phyloP scores from a whole-genome alignment of 2,888 invertebrate genomes.

The Ochlodes sylvanus region DNA sequence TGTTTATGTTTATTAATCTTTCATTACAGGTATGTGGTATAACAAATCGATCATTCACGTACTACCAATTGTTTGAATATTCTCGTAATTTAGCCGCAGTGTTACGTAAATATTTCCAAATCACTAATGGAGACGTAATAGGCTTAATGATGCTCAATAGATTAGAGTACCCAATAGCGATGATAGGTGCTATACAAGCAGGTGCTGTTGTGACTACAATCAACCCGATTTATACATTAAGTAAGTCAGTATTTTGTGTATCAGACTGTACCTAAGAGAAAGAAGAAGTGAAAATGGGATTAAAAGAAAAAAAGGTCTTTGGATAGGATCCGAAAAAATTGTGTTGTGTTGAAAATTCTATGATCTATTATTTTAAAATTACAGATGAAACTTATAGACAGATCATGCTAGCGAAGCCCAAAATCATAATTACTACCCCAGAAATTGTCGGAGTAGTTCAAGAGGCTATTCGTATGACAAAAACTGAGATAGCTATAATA shows the following conservation, averaged over 20 bases:
- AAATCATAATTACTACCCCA: constrained; percentile 15
- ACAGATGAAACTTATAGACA: constrained; percentile 18
- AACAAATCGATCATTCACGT: constrained; percentile 28
- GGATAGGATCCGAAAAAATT: too few relatives aligned
- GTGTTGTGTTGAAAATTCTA: too few relatives aligned
- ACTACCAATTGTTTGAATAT: constrained; percentile 2
- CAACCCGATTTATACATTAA: constrained; percentile 9
- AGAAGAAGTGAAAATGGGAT: too few relatives aligned
- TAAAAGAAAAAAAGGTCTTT: too few relatives aligned
- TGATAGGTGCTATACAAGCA: constrained; percentile 22
- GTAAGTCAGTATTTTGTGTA: constrained; percentile 11
- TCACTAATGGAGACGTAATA: constrained; percentile 18
- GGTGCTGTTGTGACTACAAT: constrained; percentile 22
- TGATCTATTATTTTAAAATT: background rate
- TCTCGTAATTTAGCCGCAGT: constrained; percentile 13
- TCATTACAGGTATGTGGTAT: constrained; percentile 26
- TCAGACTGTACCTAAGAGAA: too few relatives aligned
- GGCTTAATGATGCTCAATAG: constrained; percentile 24
- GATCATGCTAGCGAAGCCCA: constrained; percentile 15
- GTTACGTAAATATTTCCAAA: constrained; percentile 20
- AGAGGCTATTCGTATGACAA: constrained; percentile 5
- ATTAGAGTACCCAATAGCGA: constrained; percentile 19
- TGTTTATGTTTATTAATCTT: background rate
- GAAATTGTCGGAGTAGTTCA: constrained; percentile 9
- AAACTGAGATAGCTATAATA: constrained; percentile 6